Conservation (phyloP, 2,113 vertebrate species). For the Seriola aureovittata region DNA sequence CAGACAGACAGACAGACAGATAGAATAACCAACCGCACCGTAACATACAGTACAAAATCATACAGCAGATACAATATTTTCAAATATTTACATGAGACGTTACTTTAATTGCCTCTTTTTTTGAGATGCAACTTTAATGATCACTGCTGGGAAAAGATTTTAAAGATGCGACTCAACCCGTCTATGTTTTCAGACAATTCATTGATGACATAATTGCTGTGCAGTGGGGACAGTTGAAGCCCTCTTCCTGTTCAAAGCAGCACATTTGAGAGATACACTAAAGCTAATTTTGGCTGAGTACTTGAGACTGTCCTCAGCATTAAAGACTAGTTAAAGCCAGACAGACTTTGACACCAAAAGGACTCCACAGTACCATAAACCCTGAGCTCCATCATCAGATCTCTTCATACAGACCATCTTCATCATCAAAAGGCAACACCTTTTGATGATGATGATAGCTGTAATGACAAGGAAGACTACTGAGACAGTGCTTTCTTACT, state of each 20-base stretch:
- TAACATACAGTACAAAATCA: neutral
- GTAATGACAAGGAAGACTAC: constrained; percentile 5
- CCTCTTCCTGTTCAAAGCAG: constrained; percentile 41
- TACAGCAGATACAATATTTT: neutral
- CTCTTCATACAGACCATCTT: constrained; percentile 28
- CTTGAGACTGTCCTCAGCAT: constrained; percentile 9
- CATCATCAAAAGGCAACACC: constrained; percentile 31
- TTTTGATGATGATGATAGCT: constrained; percentile 28
- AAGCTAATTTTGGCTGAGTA: constrained; percentile 19
- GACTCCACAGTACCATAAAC: constrained; percentile 31
- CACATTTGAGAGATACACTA: constrained; percentile 20
- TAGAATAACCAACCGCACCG: neutral
- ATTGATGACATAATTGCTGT: constrained; percentile 39
- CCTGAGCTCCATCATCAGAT: constrained; percentile 53
- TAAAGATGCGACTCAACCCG: constrained; percentile 7
- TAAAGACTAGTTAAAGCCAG: constrained; percentile 14
- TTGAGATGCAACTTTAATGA: neutral
- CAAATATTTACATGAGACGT: neutral
- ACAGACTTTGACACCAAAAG: constrained; percentile 51
- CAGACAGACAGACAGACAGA: neutral
- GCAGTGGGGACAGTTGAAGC: constrained; percentile 12
- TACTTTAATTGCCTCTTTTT: neutral
- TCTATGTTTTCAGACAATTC: constrained; percentile 17
- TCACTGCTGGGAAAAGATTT: constrained; percentile 6
- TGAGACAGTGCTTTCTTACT: constrained; percentile 10